Percentiles rank a stretch among this genome's conserved stretches.
Conservation (phyloP, 2,113 vertebrate genomes). For the Sinocyclocheilus rhinocerous region DNA sequence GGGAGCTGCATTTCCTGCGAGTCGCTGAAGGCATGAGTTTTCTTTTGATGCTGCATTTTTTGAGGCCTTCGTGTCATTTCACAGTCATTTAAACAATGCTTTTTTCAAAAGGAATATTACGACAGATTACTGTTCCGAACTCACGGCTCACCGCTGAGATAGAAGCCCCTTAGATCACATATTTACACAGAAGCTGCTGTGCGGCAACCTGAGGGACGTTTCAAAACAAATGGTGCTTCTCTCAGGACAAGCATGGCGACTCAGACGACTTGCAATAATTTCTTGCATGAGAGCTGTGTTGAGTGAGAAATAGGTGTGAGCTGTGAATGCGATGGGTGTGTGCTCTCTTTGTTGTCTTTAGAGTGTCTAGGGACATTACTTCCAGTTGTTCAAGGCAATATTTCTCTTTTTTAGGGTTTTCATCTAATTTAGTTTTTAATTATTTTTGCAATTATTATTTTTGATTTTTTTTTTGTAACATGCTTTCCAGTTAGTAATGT, state of each 20-base stretch:
- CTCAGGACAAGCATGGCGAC: constrained; percentile 1
- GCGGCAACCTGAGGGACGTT: neutral
- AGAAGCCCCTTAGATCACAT: constrained; percentile 37
- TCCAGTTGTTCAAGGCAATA: constrained; percentile 42
- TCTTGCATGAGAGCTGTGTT: neutral
- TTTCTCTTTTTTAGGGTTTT: too few relatives aligned
- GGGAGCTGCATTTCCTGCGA: constrained; percentile 43
- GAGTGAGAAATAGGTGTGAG: neutral
- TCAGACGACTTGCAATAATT: neutral
- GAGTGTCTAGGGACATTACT: constrained; percentile 58
- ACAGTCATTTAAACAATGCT: constrained; percentile 40
- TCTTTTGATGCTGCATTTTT: neutral
- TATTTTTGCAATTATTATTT: too few relatives aligned
- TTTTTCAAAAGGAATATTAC: constrained; percentile 31
- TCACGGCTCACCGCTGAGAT: constrained; percentile 5
- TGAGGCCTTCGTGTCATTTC: constrained; percentile 36
- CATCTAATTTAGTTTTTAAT: too few relatives aligned
- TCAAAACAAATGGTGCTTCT: neutral
- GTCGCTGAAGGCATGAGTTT: neutral
- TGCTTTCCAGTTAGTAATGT: too few relatives aligned
- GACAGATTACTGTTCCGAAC: constrained; percentile 39
- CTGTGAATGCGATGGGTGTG: constrained; percentile 20
- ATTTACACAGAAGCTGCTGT: neutral
- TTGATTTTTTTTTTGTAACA: too few relatives aligned
- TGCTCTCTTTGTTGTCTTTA: constrained; percentile 51